Base-by-base conservation (phyloP, 1,140 invertebrate genomes). In the Goniozus legneri region DNA sequence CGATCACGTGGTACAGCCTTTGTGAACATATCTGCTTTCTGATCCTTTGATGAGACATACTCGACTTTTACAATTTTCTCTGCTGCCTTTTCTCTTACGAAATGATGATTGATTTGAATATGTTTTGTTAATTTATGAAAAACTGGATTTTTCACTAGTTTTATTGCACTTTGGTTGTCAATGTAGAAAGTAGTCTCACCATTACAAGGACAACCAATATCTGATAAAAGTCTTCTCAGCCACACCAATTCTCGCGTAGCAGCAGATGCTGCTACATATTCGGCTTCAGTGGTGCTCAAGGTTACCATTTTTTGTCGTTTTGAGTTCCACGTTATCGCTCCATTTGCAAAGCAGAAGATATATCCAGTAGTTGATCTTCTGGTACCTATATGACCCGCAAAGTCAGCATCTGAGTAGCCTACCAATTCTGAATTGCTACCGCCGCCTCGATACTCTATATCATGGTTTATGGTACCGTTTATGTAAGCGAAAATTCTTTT, bases 221-320 rank as follows among this genome's bases (percentile, higher is more conserved):
- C 52, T 1, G 32, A 37, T 12, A 60, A 39, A 1, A 62, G 22
- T 47, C 27, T 18, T 32, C 21, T 56, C 1, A 77, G 37, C 64
- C 66, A 75, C 19, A 75, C 46, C 6, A 52, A 19, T 52, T 74
- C 70, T 54, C 62, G 67, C 12, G 65, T 52, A 39, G 49, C 68
- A 37, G 69, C 52, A 30, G 56, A 64, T 4, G 68, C 64, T 8
- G 73, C 71, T 1, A 77, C 56, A 32, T 75, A 69, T 45, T 79
- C 77, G 2, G 73, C 68, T 61, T 78, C 76, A 2, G 64, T 71
- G 0, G 32, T 53, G 2, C 41, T 49, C 0, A 49, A 8, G 10
- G 36, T 35, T 0, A 53, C 46, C 2, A 19, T 1, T 18, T n/a
- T 6, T 19, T 52, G 44, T 2, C 40, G 0, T 8, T 49, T 38